phyloP scores from a whole-genome alignment of 2,113 vertebrate species.

The Trogon surrucura region DNA sequence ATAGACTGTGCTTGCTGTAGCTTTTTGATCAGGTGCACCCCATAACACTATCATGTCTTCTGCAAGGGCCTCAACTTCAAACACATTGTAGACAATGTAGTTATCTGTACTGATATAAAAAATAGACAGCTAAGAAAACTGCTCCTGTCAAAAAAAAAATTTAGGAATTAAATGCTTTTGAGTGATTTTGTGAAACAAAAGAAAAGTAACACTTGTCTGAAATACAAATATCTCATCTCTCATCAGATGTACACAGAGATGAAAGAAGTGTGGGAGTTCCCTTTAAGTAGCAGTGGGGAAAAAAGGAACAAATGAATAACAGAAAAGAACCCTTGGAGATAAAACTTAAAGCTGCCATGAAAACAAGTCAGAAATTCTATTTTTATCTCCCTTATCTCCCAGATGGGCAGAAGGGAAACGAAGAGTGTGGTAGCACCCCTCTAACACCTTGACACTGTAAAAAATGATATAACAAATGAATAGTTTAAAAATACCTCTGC shows the following conservation, averaged over 20 bases:
- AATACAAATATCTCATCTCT: background rate
- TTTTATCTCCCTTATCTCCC: background rate
- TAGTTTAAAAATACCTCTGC: background rate
- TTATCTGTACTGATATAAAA: background rate
- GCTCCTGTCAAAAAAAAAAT: background rate
- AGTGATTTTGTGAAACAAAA: background rate
- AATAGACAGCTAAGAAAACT: background rate
- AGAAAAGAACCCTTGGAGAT: background rate
- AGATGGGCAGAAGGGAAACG: background rate
- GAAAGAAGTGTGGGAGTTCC: background rate
- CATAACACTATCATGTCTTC: background rate
- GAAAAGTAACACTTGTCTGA: background rate
- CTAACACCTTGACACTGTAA: background rate
- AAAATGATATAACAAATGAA: background rate
- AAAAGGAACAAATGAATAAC: background rate
- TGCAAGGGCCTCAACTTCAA: background rate
- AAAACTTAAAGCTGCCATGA: background rate
- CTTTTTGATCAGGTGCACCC: background rate
- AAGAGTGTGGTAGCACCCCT: background rate
- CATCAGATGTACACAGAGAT: background rate
- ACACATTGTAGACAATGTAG: background rate
- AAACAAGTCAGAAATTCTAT: background rate
- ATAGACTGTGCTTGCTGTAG: background rate
- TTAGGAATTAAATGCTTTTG: background rate
- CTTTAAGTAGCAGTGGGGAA: rapidly evolving